Percentiles rank a stretch among this genome's conserved stretches.
Conservation (phyloP, 2,888 invertebrate genomes). For the Lasioglossum villosulum region DNA sequence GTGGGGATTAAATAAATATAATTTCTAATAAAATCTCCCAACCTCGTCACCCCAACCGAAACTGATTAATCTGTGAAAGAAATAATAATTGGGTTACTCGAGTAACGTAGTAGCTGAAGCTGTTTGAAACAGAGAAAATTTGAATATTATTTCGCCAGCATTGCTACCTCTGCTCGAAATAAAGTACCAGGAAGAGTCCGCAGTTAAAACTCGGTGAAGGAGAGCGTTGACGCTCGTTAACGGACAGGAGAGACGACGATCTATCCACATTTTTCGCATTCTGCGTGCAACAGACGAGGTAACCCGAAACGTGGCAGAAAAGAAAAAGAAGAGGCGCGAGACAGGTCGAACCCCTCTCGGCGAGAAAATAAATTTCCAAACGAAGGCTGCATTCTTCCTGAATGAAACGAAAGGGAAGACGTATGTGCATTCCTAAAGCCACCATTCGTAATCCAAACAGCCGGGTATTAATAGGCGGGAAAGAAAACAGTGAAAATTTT, state of each 20-base stretch:
- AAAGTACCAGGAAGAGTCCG: not conserved
- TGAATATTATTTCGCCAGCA: not conserved
- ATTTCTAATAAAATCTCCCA: too few species aligned
- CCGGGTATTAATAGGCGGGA: conserved; percentile 65
- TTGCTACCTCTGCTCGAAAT: not conserved
- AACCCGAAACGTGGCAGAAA: not conserved
- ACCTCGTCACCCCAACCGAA: too few species aligned
- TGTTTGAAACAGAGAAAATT: too few species aligned
- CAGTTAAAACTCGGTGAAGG: not conserved
- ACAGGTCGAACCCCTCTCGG: not conserved
- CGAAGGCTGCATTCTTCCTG: conserved; percentile 45
- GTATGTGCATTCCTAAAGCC: conserved; percentile 58
- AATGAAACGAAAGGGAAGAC: conserved; percentile 58
- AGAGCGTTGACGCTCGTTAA: not conserved
- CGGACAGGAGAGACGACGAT: not conserved
- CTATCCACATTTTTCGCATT: not conserved
- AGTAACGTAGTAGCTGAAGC: too few species aligned
- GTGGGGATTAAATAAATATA: too few species aligned
- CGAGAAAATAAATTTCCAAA: conserved; percentile 45
- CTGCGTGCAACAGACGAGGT: not conserved
- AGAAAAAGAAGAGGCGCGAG: conserved; percentile 1
- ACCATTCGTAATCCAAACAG: conserved; percentile 69
- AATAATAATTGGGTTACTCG: too few species aligned
- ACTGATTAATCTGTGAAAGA: too few species aligned
- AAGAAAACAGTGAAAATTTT: conserved; percentile 72